phyloP scores from a whole-genome alignment of 2,888 invertebrate genomes.

The Sylvicola fuscatus region DNA sequence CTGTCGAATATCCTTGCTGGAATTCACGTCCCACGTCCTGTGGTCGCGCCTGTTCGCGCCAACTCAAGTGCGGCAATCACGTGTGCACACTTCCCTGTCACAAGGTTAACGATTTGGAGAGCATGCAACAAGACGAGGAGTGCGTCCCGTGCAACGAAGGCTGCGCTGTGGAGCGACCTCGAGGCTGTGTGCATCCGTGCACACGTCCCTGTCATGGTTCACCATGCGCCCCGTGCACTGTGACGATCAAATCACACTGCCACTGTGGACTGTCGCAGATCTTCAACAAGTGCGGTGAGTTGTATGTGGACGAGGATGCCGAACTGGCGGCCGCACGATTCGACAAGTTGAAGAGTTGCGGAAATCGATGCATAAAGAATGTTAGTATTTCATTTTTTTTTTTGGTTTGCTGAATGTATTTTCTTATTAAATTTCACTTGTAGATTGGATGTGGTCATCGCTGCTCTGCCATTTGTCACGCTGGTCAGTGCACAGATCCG shows the following conservation, averaged over 20 bases:
- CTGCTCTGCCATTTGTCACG: constrained; percentile 51
- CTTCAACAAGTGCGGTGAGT: constrained; percentile 51
- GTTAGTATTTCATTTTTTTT: constrained; percentile 28
- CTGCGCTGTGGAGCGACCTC: constrained; percentile 42
- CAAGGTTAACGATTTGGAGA: constrained; percentile 28
- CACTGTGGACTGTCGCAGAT: constrained; percentile 64
- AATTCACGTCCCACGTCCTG: constrained; percentile 54
- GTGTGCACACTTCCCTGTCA: constrained; percentile 55
- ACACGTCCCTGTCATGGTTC: constrained; percentile 48
- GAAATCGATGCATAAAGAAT: constrained; percentile 68
- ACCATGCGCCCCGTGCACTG: constrained; percentile 53
- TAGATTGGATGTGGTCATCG: constrained; percentile 75
- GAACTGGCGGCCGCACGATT: constrained; percentile 17
- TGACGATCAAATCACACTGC: constrained; percentile 47
- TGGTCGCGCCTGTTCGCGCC: constrained; percentile 51
- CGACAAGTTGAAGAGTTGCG: constrained; percentile 33
- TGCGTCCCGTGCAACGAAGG: constrained; percentile 36
- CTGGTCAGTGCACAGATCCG: constrained; percentile 42
- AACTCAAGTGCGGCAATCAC: constrained; percentile 60
- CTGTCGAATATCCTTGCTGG: constrained; percentile 43
- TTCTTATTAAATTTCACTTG: too few species aligned
- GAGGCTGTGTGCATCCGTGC: constrained; percentile 58
- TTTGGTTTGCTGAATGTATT: too few species aligned
- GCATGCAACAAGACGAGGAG: constrained; percentile 26
- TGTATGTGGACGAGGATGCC: constrained; percentile 28